phyloP scores from a whole-genome alignment of 2,113 vertebrate genomes.

The Illadopsis cleaveri region DNA sequence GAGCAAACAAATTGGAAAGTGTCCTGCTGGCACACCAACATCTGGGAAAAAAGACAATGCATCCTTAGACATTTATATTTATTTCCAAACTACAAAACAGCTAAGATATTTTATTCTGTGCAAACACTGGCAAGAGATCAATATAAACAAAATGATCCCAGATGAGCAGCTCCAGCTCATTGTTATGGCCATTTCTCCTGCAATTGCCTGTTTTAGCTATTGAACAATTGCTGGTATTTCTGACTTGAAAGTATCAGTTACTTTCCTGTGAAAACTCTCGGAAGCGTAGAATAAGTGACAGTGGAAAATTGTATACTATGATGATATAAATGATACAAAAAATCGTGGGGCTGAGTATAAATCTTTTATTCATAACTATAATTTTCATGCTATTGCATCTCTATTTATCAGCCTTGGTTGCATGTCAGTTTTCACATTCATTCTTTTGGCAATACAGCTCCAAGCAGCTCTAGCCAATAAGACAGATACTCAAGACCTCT shows the following conservation, averaged over 20 bases:
- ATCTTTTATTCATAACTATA: slow-evolving; percentile 60
- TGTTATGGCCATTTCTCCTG: slow-evolving; percentile 46
- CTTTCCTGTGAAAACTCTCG: slow-evolving; percentile 12
- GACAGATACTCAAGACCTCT: not conserved
- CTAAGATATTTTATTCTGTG: slow-evolving; percentile 52
- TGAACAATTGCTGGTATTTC: slow-evolving; percentile 56
- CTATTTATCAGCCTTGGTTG: slow-evolving; percentile 52
- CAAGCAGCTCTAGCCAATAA: not conserved
- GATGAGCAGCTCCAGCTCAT: slow-evolving; percentile 11
- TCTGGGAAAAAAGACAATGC: slow-evolving; percentile 20
- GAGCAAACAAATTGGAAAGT: slow-evolving; percentile 44
- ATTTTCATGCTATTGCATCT: slow-evolving; percentile 52
- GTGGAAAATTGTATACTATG: slow-evolving; percentile 2
- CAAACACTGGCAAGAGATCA: slow-evolving; percentile 44
- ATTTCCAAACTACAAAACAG: slow-evolving; percentile 40
- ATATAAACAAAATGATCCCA: slow-evolving; percentile 41
- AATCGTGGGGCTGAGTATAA: not conserved
- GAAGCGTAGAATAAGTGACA: not conserved
- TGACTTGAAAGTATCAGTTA: slow-evolving; percentile 30
- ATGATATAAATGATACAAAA: slow-evolving; percentile 40
- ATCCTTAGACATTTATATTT: slow-evolving; percentile 45
- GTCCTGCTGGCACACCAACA: slow-evolving; percentile 35
- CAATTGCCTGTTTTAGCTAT: slow-evolving; percentile 18
- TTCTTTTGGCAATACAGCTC: slow-evolving; percentile 18
- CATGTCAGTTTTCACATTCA: slow-evolving; percentile 23